Percentiles rank a stretch among this genome's conserved stretches.
These are phyloP conservation scores for Zoanthus sociatus DNA, from an alignment of 92 coral and sea anemone species.

Conservation along the genomic window DNA sequence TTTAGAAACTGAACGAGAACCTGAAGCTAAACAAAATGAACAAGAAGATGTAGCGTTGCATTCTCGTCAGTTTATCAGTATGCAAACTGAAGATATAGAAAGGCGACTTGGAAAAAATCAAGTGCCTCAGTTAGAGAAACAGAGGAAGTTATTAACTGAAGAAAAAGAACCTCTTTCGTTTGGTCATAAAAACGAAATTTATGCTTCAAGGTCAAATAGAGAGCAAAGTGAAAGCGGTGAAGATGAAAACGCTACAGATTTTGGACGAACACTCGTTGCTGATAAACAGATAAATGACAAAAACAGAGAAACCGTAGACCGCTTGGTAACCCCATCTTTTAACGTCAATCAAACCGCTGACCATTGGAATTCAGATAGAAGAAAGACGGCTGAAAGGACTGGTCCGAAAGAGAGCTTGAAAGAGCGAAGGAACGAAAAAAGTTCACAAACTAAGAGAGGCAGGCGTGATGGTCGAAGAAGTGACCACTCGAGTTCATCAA, in stretches of 20 bases:
- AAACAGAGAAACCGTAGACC: not conserved
- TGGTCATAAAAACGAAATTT: not conserved
- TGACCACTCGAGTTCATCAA: not conserved
- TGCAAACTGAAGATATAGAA: not conserved
- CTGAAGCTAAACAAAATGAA: not conserved
- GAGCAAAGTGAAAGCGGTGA: not conserved
- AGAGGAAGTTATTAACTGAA: not conserved
- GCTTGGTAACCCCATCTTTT: slow-evolving; percentile 4
- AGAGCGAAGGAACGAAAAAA: slow-evolving; percentile 11
- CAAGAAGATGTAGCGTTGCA: not conserved
- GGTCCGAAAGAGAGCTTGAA: not conserved
- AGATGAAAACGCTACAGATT: not conserved
- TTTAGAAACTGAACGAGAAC: slow-evolving; percentile 3
- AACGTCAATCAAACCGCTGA: not conserved
- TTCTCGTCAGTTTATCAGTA: not conserved
- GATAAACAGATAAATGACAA: not conserved
- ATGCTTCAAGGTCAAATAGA: not conserved
- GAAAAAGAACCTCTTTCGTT: not conserved
- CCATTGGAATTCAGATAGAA: not conserved
- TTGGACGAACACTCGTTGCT: not conserved
- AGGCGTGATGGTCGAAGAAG: not conserved
- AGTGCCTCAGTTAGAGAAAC: not conserved
- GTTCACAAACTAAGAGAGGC: slow-evolving; percentile 1
- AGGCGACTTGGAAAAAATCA: not conserved
- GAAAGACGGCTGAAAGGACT: not conserved